Conservation (phyloP, 2,888 invertebrate species). For the Lordiphosa andalusiaca region DNA sequence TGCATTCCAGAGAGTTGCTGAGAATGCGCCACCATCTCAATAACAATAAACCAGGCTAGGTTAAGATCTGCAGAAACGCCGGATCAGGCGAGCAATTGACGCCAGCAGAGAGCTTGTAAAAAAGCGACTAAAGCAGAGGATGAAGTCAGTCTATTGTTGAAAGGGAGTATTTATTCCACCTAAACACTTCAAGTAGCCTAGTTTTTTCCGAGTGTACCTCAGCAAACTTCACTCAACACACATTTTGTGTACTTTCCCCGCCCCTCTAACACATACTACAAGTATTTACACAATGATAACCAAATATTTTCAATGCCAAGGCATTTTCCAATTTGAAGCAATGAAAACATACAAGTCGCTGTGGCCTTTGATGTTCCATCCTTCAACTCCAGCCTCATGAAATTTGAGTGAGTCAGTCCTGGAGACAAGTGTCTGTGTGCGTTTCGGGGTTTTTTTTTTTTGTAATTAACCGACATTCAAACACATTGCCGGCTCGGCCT, state of each 20-base stretch:
- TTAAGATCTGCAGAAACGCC: no score
- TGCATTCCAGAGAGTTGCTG: no score
- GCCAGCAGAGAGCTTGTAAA: no score
- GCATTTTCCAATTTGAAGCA: conserved; percentile 47
- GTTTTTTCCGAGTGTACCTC: not conserved
- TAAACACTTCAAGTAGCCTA: no score
- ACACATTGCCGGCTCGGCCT: conserved; percentile 49
- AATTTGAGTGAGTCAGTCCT: conserved; percentile 53
- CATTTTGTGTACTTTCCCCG: not conserved
- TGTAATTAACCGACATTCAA: conserved; percentile 76
- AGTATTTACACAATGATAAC: conserved; percentile 43
- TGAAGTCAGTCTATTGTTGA: no score
- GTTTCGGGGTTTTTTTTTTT: conserved; percentile 41
- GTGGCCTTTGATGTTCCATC: conserved; percentile 52
- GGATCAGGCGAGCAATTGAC: no score
- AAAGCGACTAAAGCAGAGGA: no score
- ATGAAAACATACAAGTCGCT: conserved; percentile 52
- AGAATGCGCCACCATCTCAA: no score
- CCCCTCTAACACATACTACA: conserved; percentile 4
- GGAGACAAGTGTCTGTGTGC: conserved; percentile 26
- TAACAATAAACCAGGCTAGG: no score
- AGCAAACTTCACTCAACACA: not conserved
- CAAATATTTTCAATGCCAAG: conserved; percentile 41
- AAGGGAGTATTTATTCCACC: no score
- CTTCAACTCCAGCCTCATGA: conserved; percentile 30